These are phyloP conservation scores for Volucella zonaria DNA, from an alignment of 2,888 invertebrate species.

Conservation along the genomic window DNA sequence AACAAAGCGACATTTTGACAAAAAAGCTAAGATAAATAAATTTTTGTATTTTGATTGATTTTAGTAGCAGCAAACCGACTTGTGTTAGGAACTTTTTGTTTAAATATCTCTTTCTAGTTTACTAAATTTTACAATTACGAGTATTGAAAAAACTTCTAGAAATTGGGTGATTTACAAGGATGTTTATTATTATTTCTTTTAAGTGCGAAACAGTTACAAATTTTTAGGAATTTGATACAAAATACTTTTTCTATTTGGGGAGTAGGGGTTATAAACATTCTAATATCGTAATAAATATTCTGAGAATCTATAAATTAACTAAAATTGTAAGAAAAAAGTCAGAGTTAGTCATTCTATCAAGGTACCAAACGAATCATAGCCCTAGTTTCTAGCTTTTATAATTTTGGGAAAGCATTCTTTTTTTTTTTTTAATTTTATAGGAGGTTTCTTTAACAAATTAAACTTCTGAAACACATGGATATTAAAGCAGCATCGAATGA, in stretches of 20 bases:
- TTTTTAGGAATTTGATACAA: slow-evolving; percentile 18
- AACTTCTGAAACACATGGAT: neutral
- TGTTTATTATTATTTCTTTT: slow-evolving; percentile 31
- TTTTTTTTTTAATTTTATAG: slow-evolving; percentile 10
- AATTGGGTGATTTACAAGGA: slow-evolving; percentile 36
- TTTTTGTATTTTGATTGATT: slow-evolving; percentile 67
- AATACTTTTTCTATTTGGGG: slow-evolving; percentile 30
- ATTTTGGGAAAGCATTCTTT: slow-evolving; percentile 29
- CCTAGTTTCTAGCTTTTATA: slow-evolving; percentile 9
- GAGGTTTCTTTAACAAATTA: neutral
- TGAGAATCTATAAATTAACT: slow-evolving; percentile 14
- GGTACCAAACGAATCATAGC: slow-evolving; percentile 20
- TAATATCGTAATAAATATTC: slow-evolving; percentile 25
- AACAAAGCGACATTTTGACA: slow-evolving; percentile 55
- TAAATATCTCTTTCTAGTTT: slow-evolving; percentile 18
- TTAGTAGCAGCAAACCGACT: slow-evolving; percentile 74
- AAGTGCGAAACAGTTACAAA: slow-evolving; percentile 47
- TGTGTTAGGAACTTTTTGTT: slow-evolving; percentile 51
- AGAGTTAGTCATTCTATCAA: slow-evolving; percentile 35
- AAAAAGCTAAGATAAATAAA: slow-evolving; percentile 54
- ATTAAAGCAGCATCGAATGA: slow-evolving; percentile 10
- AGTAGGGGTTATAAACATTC: slow-evolving; percentile 24
- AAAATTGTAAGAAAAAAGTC: slow-evolving; percentile 17
- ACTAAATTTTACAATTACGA: slow-evolving; percentile 52
- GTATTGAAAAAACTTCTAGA: slow-evolving; percentile 26